Conservation (phyloP, 2,888 invertebrate species). For the Deilephila elpenor region DNA sequence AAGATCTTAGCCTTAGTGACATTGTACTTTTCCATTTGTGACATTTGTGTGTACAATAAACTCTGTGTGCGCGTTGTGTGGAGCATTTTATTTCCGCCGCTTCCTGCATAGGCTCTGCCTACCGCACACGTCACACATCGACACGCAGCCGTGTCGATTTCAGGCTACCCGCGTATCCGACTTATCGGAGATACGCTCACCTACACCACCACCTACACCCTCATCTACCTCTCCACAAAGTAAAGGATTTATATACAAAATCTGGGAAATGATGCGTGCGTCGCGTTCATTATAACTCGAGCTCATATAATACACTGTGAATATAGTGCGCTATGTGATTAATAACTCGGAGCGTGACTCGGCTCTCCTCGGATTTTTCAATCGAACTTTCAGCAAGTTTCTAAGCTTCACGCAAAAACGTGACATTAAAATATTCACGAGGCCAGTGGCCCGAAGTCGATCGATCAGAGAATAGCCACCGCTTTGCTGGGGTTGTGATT, state of each 20-base stretch:
- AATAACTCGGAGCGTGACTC: conserved; percentile 56
- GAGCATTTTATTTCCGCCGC: too few relatives aligned
- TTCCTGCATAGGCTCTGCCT: too few relatives aligned
- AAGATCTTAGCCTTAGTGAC: too few relatives aligned
- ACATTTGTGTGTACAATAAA: too few relatives aligned
- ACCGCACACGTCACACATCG: too few relatives aligned
- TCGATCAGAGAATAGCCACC: conserved; percentile 43
- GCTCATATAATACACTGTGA: conserved; percentile 47
- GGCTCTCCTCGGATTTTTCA: conserved; percentile 58
- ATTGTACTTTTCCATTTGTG: too few relatives aligned
- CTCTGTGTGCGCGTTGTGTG: too few relatives aligned
- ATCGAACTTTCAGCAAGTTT: conserved; percentile 48
- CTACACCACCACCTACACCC: too few relatives aligned
- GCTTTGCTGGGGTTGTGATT: conserved; percentile 18
- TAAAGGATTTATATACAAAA: conserved; percentile 13
- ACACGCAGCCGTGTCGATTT: too few relatives aligned
- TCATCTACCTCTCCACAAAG: too few relatives aligned
- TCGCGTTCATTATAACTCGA: conserved; percentile 23
- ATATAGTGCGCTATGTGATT: conserved; percentile 53
- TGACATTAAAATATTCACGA: conserved; percentile 65
- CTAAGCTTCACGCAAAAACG: conserved; percentile 46
- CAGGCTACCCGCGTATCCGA: too few relatives aligned
- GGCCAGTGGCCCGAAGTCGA: conserved; percentile 41
- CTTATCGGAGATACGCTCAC: too few relatives aligned
- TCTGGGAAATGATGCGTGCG: conserved; percentile 9